Percentiles rank a stretch among this genome's conserved stretches.
Conservation (phyloP, 2,113 vertebrate genomes). For the Struthidea cinerea region DNA sequence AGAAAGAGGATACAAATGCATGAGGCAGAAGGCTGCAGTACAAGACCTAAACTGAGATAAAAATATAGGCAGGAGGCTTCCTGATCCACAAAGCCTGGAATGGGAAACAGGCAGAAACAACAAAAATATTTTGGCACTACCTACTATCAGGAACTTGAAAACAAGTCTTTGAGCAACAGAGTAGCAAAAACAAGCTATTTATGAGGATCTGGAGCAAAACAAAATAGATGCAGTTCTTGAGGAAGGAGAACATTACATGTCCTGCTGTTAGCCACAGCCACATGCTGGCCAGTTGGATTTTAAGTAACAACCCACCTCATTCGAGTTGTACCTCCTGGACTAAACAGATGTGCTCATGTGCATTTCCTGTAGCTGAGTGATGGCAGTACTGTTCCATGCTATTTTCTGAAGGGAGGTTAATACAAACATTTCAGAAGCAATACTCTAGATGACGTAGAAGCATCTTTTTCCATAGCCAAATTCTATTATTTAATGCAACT, state of each 20-base stretch:
- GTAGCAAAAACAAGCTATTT: background rate
- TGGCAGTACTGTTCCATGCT: background rate
- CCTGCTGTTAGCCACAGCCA: background rate
- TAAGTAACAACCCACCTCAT: background rate
- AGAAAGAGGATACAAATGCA: background rate
- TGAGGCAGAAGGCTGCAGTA: background rate
- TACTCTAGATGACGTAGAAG: background rate
- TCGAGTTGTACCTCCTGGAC: background rate
- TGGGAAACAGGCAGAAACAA: background rate
- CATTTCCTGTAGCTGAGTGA: background rate
- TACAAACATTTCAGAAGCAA: background rate
- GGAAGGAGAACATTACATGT: background rate
- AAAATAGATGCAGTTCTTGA: background rate
- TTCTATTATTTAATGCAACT: background rate
- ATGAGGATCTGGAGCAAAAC: background rate
- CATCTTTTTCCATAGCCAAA: background rate
- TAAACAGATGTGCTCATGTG: background rate
- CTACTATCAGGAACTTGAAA: background rate
- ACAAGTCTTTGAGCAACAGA: background rate
- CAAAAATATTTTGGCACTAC: background rate
- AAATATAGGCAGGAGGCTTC: background rate
- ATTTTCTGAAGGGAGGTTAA: background rate
- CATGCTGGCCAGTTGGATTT: background rate
- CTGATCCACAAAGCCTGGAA: background rate
- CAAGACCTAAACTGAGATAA: background rate